phyloP scores from a whole-genome alignment of 30 jellyfish, hydroid and myxozoan genomes.

The Catostylus mosaicus region DNA sequence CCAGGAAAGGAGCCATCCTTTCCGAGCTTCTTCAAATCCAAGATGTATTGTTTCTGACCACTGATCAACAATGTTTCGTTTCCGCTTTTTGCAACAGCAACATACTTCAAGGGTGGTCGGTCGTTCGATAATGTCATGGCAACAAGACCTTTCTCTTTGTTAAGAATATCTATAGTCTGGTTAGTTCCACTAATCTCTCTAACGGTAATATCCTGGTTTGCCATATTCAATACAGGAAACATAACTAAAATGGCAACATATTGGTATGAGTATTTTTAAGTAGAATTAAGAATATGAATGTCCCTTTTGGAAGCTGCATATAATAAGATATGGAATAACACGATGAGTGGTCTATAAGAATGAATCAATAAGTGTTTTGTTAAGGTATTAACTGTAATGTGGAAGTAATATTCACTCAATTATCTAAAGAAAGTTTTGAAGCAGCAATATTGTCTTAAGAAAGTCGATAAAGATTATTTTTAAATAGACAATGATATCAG shows the following conservation, averaged over 20 bases:
- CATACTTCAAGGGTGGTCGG: slow-evolving; percentile 46
- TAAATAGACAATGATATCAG: too few relatives aligned
- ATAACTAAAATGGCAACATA: slow-evolving; percentile 41
- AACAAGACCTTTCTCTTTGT: slow-evolving; percentile 63
- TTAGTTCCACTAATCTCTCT: slow-evolving; percentile 84
- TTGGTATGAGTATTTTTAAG: too few relatives aligned
- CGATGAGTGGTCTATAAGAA: slow-evolving; percentile 3
- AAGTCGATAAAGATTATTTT: too few relatives aligned
- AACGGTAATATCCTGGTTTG: slow-evolving; percentile 83
- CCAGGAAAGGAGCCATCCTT: slow-evolving; percentile 67
- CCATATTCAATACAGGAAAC: slow-evolving; percentile 83
- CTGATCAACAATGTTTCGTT: slow-evolving; percentile 49
- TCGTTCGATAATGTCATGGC: slow-evolving; percentile 66
- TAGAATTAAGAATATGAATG: too few relatives aligned
- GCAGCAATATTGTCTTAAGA: too few relatives aligned
- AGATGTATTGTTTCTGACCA: slow-evolving; percentile 45
- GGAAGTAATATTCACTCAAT: too few relatives aligned
- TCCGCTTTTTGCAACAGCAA: slow-evolving; percentile 55
- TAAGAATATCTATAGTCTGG: slow-evolving; percentile 62
- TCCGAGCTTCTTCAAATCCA: slow-evolving; percentile 48
- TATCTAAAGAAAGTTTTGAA: too few relatives aligned
- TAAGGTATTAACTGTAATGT: too few relatives aligned
- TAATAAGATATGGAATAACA: too few relatives aligned
- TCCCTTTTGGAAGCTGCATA: too few relatives aligned
- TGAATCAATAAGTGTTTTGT: too few relatives aligned